These are phyloP conservation scores for Eretmochelys imbricata DNA, from an alignment of 2,113 vertebrate genomes.

Conservation along the genomic window DNA sequence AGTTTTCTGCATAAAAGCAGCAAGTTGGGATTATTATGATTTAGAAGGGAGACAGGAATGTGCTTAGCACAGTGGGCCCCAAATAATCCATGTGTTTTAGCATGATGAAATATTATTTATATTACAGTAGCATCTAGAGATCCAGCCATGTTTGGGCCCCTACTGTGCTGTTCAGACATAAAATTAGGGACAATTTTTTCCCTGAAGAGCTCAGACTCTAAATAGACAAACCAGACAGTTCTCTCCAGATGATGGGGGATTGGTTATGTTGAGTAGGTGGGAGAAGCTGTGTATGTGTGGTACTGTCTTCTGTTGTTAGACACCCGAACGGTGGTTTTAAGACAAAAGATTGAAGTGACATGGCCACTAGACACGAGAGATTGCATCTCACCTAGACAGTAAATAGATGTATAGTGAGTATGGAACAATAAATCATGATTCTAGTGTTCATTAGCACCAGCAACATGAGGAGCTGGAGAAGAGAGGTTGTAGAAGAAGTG, in stretches of 20 bases:
- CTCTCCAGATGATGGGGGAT: constrained; percentile 61
- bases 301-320: not conserved
- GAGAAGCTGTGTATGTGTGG: not conserved
- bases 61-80: not conserved
- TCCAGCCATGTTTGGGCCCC: not conserved
- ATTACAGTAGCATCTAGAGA: not conserved
- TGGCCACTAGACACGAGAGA: not conserved
- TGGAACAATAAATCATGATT: rapidly evolving
- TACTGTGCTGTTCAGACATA: constrained; percentile 35
- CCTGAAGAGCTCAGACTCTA: constrained; percentile 71
- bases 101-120: not conserved
- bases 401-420: not conserved
- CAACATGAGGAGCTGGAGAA: not conserved
- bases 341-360: not conserved
- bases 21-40: not conserved
- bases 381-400: constrained; percentile 11
- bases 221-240: constrained; percentile 73
- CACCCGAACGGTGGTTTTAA: constrained; percentile 2
- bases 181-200: constrained; percentile 71
- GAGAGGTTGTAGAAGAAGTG: not conserved
- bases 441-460: not conserved
- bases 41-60: not conserved
- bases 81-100: not conserved
- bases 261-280: not conserved
- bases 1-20: not conserved